Evolutionary conservation across 2,888 invertebrate species (phyloP), one percentile per base, ranked within the genome.

Genomic region (Dendrolimus houi): DNA sequence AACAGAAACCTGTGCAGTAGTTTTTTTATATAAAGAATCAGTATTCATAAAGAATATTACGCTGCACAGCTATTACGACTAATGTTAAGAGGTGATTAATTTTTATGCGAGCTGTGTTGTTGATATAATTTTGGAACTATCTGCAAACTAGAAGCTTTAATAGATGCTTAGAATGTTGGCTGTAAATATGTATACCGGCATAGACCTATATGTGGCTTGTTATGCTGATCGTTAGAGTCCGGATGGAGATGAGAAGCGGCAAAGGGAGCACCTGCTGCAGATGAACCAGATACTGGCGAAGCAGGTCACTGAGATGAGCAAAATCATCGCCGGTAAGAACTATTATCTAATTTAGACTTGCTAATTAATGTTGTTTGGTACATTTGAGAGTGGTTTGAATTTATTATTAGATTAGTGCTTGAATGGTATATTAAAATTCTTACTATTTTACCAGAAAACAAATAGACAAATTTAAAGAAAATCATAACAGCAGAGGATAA

Each of bases 231-330:
- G 74, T 68, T 94, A 95, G 85, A 94, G 94, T 77, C 95, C 95
- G 77, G 93, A 95, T 63, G 94, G 93, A 56, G 96, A 95, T 72
- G 97, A 97, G 81, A 97, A 97, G 87, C 93, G 95, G 68, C 96
- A 97, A 77, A 92, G 98, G 57, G 96, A 97, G 71, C 96, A 97
- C 81, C 92, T 98, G 71, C 92, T 98, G 62, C 96, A 97, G 79
- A 92, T 98, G 72, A 97, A 97, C 91, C 97, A 98, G 88, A 95
- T 97, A 71, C 92, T 98, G 70, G 98, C 98, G 61, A 95, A 96
- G 82, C 96, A 97, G 92, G 98, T 98, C 71, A 98, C 97, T 92
- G 96, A 97, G 88, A 97, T 96, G 93, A 97, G 97, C 91, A 97
- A 97, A 92, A 96, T 97, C 80, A 97, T 97, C 71, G 98, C 98